Evolutionary conservation across 2,113 vertebrate genomes (phyloP), one percentile per base, ranked within the genome.

Genomic region (Atrichornis clamosus): DNA sequence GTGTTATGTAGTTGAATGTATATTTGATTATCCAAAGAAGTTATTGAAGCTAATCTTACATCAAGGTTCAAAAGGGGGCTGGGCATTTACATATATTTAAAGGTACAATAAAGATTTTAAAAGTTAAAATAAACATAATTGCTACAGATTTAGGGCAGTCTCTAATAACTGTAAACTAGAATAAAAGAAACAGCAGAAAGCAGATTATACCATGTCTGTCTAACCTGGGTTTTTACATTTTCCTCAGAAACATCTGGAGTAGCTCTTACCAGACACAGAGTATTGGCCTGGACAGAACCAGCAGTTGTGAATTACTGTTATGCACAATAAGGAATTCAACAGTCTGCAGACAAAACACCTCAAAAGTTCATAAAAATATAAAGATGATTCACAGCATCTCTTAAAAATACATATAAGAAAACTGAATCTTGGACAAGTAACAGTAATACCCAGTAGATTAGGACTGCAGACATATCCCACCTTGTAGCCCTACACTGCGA

Each of bases 231-330:
- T 78, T 33, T 50, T 15, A 47, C 3, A 39, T 17, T 70, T 70
- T 26, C 52, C 14, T 63, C 28, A 15, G 33, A 78, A 84, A 55
- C 44, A 20, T 41, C 67, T 64, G 37, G 18, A 75, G 65, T 4
- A 33, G 39, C 37, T 88, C 41, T 46, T 16, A 26, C 12, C 33
- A 84, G 56, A 63, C 53, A 72, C 23, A 33, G 28, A 91, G 26
- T 4, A 49, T 18, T 67, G 64, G 33, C 33, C 73, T 47, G 30
- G 17, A 59, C 6, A n/a, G 44, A 88, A 4, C 26, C 68, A 86
- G 9, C 2, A 4, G 13, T 4, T 3, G 9, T 47, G 17, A 41
- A 20, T 9, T 35, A 46, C 52, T 10, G 1, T 24, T 18, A 32
- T 4, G 1, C 8, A 74, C 24, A 42, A 30, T 20, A 42, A 69